Evolutionary conservation across 1,140 invertebrate species (phyloP), one percentile per base, ranked within the genome.

Genomic region (Homarus americanus): DNA sequence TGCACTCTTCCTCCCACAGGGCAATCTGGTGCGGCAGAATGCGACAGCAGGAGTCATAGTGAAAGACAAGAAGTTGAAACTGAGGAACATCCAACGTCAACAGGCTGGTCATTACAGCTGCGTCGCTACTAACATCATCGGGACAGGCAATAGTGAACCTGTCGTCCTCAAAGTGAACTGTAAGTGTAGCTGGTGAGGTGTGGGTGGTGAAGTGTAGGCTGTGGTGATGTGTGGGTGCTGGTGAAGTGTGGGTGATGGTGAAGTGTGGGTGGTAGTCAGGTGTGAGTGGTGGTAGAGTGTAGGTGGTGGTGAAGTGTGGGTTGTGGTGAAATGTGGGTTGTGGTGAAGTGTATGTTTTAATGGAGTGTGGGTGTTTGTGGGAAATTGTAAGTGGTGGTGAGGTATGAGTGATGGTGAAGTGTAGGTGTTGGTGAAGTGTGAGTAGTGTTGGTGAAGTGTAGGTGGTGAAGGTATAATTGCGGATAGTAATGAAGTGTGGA

Each of bases 161-260:
- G 76, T 93, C 72, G 80, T 92, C n/a, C 92, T 94, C 1, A 88
- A 93, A 87, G 93, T 94, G 0, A 93, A 93, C 91, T 94, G 93
- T 93, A 91, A 93, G 93, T 93, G 90, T 2, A 80, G 15, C 0
- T 80, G n/a, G 4, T 17, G 20, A 34, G 32, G 15, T 12, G 72
- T 0, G 12, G 72, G 72, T 75, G 36, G 75, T 38, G 75, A 40
- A n/a, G n/a, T 78, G 44, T 75, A 69, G 28, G n/a, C n/a, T n/a
- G n/a, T n/a, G n/a, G n/a, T n/a, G n/a, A n/a, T n/a, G n/a, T 15
- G 44, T 49, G 44, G 15, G 44, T 49, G 15, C 7, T 49, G 44
- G 15, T 10, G 44, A 0, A 49, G 44, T 49, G 44, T 15, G 44
- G 15, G 44, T 49, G 15, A 1, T 7, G 44, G 44, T 49, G 15